phyloP scores from a whole-genome alignment of 2,888 invertebrate genomes.

The Thalpophila matura region DNA sequence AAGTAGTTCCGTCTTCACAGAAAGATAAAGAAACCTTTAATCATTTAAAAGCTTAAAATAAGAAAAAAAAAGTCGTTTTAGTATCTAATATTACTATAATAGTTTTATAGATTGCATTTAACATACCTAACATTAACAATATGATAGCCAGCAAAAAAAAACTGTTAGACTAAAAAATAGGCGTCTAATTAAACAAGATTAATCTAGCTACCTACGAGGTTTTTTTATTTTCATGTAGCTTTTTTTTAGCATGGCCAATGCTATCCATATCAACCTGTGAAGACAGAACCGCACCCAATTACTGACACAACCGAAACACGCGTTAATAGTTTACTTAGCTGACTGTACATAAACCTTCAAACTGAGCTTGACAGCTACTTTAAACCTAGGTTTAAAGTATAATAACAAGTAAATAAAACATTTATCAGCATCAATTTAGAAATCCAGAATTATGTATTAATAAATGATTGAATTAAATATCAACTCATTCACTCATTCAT shows the following conservation, averaged over 20 bases:
- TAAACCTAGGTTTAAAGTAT: neutral
- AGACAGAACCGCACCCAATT: slow-evolving; percentile 27
- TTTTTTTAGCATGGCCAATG: neutral
- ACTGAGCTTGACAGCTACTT: slow-evolving; percentile 24
- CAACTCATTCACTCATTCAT: slow-evolving; percentile 4
- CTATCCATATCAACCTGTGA: slow-evolving; percentile 3
- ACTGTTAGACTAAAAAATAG: neutral
- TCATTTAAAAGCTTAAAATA: too few species aligned
- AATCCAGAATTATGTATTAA: neutral
- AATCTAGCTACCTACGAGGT: too few species aligned
- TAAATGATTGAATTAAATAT: neutral
- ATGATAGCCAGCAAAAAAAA: too few species aligned
- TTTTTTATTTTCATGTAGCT: neutral
- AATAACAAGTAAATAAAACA: too few species aligned
- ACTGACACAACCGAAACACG: slow-evolving; percentile 18
- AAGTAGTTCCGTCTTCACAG: slow-evolving; percentile 36
- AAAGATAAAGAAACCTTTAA: neutral
- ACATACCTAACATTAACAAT: too few species aligned
- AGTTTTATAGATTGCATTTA: too few species aligned
- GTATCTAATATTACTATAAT: too few species aligned
- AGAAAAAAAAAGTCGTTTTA: too few species aligned
- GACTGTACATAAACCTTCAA: slow-evolving; percentile 41
- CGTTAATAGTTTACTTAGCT: slow-evolving; percentile 1
- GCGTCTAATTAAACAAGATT: neutral
- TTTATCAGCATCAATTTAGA: too few species aligned